Percentiles rank a stretch among this genome's conserved stretches.
These are phyloP conservation scores for Meteorus colon DNA, from an alignment of 2,888 invertebrate genomes.

Conservation along the genomic window DNA sequence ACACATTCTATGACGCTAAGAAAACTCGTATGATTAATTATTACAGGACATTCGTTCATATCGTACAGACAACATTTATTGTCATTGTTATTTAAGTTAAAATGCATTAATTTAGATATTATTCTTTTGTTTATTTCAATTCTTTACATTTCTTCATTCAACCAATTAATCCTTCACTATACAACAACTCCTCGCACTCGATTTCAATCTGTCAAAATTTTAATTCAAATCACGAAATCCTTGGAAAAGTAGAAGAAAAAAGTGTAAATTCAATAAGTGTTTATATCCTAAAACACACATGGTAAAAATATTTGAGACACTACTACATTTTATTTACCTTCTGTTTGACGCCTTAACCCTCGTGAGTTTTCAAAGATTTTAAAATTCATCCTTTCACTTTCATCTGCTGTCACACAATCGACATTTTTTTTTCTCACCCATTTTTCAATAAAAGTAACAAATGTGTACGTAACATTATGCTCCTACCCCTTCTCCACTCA, in stretches of 20 bases:
- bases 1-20: slow-evolving; percentile 34
- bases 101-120: too few relatives aligned
- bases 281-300: neutral
- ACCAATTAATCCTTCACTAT: too few relatives aligned
- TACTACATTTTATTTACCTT: neutral
- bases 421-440: neutral
- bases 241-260: neutral
- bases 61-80: too few relatives aligned
- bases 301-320: neutral
- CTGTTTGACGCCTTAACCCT: slow-evolving; percentile 19
- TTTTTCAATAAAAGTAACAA: neutral
- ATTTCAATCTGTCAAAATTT: neutral
- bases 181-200: too few relatives aligned
- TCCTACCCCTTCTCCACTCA: neutral
- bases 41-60: too few relatives aligned
- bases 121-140: too few relatives aligned
- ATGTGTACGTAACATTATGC: neutral
- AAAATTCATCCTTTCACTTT: slow-evolving; percentile 33
- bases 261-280: neutral
- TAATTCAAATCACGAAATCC: neutral
- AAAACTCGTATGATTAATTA: too few relatives aligned
- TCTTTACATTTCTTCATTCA: too few relatives aligned
- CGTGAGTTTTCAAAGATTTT: slow-evolving; percentile 19
- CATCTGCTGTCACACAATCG: slow-evolving; percentile 26
- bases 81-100: too few relatives aligned